These are phyloP conservation scores for Girardinus metallicus DNA, from an alignment of 2,797 vertebrate genomes.

Conservation along the genomic window DNA sequence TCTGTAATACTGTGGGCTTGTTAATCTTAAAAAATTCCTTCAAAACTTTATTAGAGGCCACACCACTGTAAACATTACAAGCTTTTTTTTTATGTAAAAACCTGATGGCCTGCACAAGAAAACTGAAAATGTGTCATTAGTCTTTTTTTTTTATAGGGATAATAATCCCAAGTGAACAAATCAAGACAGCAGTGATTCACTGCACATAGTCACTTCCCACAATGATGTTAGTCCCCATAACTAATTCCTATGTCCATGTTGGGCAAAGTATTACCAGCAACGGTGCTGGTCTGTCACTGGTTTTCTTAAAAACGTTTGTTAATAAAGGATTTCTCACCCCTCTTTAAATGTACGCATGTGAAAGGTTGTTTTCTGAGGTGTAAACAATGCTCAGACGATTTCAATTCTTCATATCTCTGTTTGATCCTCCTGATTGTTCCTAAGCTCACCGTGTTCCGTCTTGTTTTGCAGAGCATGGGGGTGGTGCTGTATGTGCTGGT, in stretches of 20 bases:
- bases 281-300: not conserved
- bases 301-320: not conserved
- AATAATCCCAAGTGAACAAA: not conserved
- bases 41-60: no score
- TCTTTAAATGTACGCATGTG: not conserved
- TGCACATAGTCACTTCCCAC: not conserved
- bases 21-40: no score
- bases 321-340: not conserved
- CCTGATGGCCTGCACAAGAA: no score
- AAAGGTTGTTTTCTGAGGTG: not conserved
- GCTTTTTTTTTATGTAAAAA: no score
- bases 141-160: not conserved
- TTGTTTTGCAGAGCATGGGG: slow-evolving; percentile 91
- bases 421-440: slow-evolving; percentile 15
- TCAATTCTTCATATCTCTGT: not conserved
- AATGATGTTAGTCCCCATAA: not conserved
- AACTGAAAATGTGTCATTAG: not conserved
- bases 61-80: no score
- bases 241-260: not conserved
- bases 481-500: slow-evolving; percentile 98
- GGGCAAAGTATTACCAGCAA: not conserved
- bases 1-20: no score
- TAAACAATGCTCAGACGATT: not conserved
- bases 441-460: slow-evolving; percentile 31
- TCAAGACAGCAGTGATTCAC: not conserved